A percentile compares a stretch with the other conserved stretches of the same genome.
Conservation (phyloP, 2,888 invertebrate species). For the Galerucella calmariensis region DNA sequence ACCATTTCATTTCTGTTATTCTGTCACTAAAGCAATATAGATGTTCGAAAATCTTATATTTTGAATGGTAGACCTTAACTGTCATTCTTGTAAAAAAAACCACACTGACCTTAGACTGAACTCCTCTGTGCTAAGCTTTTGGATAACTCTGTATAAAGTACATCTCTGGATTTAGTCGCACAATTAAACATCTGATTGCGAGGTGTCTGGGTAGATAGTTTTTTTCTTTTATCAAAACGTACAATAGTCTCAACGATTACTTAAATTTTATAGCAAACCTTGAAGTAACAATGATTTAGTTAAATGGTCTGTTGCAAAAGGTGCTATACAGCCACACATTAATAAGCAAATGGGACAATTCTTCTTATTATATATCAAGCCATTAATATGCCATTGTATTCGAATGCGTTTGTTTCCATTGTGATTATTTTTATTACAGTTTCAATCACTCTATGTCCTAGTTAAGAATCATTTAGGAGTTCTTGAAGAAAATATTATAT, state of each 20-base stretch:
- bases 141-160: too few relatives aligned
- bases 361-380: constrained; percentile 1
- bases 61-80: too few relatives aligned
- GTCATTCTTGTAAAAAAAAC: too few relatives aligned
- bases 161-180: too few relatives aligned
- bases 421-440: neutral
- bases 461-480: neutral
- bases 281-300: neutral
- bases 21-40: too few relatives aligned
- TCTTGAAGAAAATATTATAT: neutral
- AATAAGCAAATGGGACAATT: constrained; percentile 5
- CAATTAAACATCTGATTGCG: too few relatives aligned
- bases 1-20: too few relatives aligned
- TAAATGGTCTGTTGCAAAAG: neutral
- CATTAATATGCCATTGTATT: neutral
- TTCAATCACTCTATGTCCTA: neutral
- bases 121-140: too few relatives aligned
- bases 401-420: neutral
- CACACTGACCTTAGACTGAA: too few relatives aligned
- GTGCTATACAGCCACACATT: constrained; percentile 6
- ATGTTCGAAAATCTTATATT: too few relatives aligned
- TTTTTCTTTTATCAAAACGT: neutral
- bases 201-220: neutral
- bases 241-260: neutral
- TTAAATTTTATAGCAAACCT: constrained; percentile 5